A percentile compares a stretch with the other conserved stretches of the same genome.
These are phyloP conservation scores for Heliconius hermathena DNA, from an alignment of 1,140 invertebrate species.

Conservation along the genomic window DNA sequence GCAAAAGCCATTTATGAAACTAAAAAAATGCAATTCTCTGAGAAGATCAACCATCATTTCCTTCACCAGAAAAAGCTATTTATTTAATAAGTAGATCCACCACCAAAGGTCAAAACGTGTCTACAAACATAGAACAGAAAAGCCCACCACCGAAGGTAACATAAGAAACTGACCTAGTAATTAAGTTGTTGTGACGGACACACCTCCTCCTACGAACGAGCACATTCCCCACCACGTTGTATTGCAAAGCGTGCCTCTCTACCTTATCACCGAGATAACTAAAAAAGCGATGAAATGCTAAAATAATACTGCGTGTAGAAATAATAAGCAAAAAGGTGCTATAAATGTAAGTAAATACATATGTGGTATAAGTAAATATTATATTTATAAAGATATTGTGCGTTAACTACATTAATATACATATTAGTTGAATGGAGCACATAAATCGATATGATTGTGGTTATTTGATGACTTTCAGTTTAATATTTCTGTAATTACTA, in stretches of 20 bases:
- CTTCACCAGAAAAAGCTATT: too few species aligned
- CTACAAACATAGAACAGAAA: not conserved
- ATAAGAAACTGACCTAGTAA: slow-evolving; percentile 72
- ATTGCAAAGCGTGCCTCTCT: slow-evolving; percentile 82
- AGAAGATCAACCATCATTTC: too few species aligned
- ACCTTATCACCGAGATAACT: slow-evolving; percentile 82
- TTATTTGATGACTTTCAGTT: not conserved
- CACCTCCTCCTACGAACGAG: slow-evolving; percentile 67
- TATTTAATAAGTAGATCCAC: too few species aligned
- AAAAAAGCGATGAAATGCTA: slow-evolving; percentile 62
- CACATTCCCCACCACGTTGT: slow-evolving; percentile 81
- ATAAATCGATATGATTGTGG: not conserved
- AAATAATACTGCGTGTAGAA: slow-evolving; percentile 16
- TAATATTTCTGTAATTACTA: not conserved
- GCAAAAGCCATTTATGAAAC: too few species aligned
- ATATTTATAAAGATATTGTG: not conserved
- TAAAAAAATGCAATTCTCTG: too few species aligned
- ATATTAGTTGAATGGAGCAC: not conserved
- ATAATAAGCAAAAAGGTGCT: not conserved
- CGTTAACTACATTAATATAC: not conserved
- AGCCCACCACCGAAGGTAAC: slow-evolving; percentile 32
- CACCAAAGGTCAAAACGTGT: too few species aligned
- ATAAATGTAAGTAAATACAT: not conserved
- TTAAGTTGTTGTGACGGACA: slow-evolving; percentile 73
- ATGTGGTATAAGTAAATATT: not conserved